Conservation (phyloP, 2,888 invertebrate species). For the Leptogaster cylindrica region DNA sequence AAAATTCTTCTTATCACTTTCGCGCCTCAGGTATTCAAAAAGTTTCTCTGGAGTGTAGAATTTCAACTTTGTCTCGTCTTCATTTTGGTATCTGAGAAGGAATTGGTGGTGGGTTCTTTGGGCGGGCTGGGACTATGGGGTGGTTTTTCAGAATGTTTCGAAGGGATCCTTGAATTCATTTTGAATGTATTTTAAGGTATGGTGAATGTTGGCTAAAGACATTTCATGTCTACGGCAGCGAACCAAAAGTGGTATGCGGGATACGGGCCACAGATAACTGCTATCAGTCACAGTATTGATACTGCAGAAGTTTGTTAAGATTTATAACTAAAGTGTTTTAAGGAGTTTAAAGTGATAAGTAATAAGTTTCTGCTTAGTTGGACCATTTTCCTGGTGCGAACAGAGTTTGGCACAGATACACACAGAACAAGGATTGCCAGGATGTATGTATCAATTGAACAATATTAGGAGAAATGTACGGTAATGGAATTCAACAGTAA, state of each 20-base stretch:
- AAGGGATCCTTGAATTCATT: neutral
- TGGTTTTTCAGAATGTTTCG: conserved; percentile 7
- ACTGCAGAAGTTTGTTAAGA: conserved; percentile 12
- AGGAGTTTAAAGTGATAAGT: conserved; percentile 39
- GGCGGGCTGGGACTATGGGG: neutral
- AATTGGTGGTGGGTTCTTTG: too few species aligned
- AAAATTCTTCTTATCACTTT: conserved; percentile 40
- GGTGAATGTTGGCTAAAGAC: neutral
- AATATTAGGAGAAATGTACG: neutral
- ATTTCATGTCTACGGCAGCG: neutral
- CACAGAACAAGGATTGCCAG: neutral
- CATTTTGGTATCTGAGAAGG: too few species aligned
- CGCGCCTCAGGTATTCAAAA: conserved; percentile 43
- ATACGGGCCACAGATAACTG: conserved; percentile 22
- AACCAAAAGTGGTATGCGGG: conserved; percentile 1
- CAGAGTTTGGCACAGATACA: neutral
- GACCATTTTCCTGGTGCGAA: neutral
- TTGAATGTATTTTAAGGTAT: neutral
- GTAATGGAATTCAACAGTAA: neutral
- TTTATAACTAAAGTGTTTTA: conserved; percentile 33
- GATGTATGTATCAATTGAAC: neutral
- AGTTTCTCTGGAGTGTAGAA: conserved; percentile 20
- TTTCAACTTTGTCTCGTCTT: neutral
- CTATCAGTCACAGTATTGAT: conserved; percentile 24
- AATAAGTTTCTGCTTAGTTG: conserved; percentile 28